phyloP scores from a whole-genome alignment of 2,113 vertebrate species.

The Rousettus leschenaultii region DNA sequence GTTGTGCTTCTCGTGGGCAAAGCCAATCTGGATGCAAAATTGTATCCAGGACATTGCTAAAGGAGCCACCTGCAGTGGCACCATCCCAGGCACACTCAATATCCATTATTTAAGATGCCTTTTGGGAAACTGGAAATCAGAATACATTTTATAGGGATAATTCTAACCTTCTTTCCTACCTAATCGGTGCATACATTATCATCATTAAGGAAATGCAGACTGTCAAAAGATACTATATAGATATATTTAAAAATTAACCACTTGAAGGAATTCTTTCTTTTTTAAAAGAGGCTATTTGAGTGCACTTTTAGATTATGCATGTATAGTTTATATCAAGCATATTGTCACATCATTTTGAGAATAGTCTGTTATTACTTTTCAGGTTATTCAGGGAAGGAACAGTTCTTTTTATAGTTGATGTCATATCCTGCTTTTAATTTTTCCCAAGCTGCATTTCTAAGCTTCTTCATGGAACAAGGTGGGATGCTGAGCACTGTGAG shows the following conservation, averaged over 20 bases:
- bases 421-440: not conserved
- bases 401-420: not conserved
- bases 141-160: not conserved
- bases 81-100: not conserved
- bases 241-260: not conserved
- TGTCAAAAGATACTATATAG: not conserved
- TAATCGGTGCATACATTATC: not conserved
- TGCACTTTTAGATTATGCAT: not conserved
- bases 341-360: not conserved
- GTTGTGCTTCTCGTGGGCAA: not conserved
- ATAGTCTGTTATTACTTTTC: not conserved
- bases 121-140: not conserved
- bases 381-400: not conserved
- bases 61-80: not conserved
- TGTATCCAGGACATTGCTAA: not conserved
- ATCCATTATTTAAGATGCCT: not conserved
- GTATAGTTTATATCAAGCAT: slow-evolving; percentile 6
- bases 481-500: not conserved
- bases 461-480: not conserved
- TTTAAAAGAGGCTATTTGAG: not conserved
- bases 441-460: not conserved
- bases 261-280: not conserved
- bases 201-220: slow-evolving; percentile 18
- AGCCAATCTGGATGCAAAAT: not conserved
- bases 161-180: not conserved